phyloP scores from a whole-genome alignment of 2,888 invertebrate species.

The Sussaba pulchella region DNA sequence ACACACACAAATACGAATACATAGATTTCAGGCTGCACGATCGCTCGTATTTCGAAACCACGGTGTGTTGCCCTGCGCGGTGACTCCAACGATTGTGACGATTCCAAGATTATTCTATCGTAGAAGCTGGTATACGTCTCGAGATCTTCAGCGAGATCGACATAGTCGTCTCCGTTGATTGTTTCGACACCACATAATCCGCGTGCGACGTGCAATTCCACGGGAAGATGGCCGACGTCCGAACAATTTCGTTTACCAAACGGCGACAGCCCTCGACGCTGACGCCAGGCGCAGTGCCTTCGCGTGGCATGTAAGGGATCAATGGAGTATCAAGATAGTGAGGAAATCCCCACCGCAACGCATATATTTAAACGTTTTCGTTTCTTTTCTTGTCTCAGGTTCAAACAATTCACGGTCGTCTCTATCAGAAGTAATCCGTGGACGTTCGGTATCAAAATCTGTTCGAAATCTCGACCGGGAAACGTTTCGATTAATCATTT shows the following conservation, averaged over 20 bases:
- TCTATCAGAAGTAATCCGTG: neutral
- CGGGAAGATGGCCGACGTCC: no score
- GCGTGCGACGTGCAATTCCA: no score
- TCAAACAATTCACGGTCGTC: neutral
- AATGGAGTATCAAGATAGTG: no score
- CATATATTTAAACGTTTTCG: no score
- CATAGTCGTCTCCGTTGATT: slow-evolving; percentile 57
- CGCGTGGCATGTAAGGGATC: no score
- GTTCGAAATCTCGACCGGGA: slow-evolving; percentile 5
- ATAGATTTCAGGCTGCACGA: slow-evolving; percentile 50
- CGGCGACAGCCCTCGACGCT: no score
- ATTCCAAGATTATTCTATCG: slow-evolving; percentile 3
- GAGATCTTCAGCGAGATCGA: slow-evolving; percentile 47
- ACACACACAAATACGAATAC: no score
- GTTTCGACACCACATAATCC: slow-evolving; percentile 65
- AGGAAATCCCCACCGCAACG: no score
- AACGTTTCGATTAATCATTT: slow-evolving; percentile 31
- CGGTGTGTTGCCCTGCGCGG: slow-evolving; percentile 24
- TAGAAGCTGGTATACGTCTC: slow-evolving; percentile 38
- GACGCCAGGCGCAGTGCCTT: no score
- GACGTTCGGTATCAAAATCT: neutral
- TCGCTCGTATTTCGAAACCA: slow-evolving; percentile 62
- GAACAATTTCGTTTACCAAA: no score
- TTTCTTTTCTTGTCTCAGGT: no score
- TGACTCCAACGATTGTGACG: slow-evolving; percentile 22